phyloP scores from a whole-genome alignment of 2,888 invertebrate genomes.

The Habrosyne pyritoides region DNA sequence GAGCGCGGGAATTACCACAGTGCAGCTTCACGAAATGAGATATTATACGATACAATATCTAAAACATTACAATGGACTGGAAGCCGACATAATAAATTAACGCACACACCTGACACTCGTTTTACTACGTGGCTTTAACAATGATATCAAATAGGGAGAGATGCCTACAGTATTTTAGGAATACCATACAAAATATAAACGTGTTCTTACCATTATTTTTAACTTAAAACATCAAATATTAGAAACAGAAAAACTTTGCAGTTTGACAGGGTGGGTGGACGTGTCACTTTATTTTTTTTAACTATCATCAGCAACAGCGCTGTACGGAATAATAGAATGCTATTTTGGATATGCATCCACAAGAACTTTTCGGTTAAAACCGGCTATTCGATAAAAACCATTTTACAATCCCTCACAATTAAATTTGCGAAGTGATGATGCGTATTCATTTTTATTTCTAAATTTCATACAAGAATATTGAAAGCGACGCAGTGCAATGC shows the following conservation, averaged over 20 bases:
- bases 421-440: too few species aligned
- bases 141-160: slow-evolving; percentile 12
- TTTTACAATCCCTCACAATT: too few species aligned
- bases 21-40: not conserved
- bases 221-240: slow-evolving; percentile 74
- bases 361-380: slow-evolving; percentile 19
- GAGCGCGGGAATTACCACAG: slow-evolving; percentile 18
- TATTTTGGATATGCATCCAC: slow-evolving; percentile 29
- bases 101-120: slow-evolving; percentile 54
- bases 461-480: too few species aligned
- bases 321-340: slow-evolving; percentile 7
- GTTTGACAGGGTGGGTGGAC: slow-evolving; percentile 76
- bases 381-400: too few species aligned
- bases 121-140: slow-evolving; percentile 51
- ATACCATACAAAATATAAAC: slow-evolving; percentile 29
- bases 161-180: slow-evolving; percentile 19
- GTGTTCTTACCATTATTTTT: slow-evolving; percentile 72
- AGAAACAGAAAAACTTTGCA: slow-evolving; percentile 57
- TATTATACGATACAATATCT: not conserved
- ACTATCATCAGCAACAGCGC: slow-evolving; percentile 25
- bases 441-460: too few species aligned
- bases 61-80: slow-evolving; percentile 37
- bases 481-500: too few species aligned
- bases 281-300: slow-evolving; percentile 71
- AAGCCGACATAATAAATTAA: slow-evolving; percentile 65